Base-by-base conservation (phyloP, 2,888 invertebrate genomes). In the Polymixis lichenea region DNA sequence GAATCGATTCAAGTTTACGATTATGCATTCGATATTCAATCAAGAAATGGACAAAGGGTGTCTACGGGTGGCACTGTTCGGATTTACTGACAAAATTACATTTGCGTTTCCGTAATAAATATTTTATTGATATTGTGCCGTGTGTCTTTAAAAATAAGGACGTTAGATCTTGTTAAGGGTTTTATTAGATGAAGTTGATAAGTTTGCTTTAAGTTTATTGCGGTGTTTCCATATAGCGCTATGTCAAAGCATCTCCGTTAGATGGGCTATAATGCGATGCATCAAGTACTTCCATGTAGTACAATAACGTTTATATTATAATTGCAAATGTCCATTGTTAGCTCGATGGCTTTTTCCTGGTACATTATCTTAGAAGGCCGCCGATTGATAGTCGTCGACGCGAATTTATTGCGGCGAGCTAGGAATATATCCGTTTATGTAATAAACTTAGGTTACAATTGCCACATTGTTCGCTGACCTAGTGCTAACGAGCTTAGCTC, bases 1-100 rank as follows among this genome's bases (percentile, higher is more conserved):
- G 91, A 94, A 93, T 94, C 93, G 94, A 93, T 93, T 91, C 90
- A 88, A 90, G 84, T 95, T 95, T 95, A 95, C 93, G 95, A 95
- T 94, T 94, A 92, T 93, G 84, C 92, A 91, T 94, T 91, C 91
- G 91, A 93, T 93, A 94, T 95, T 95, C 94, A 94, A 95, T 95
- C 95, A 93, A 92, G 85, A 84, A 87, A 84, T 89, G 91, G 90
- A 95, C 95, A 95, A 95, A 94, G 90, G 91, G 81, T 88, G 86
- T 88, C 88, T 89, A 87, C 88, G 87, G 88, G 86, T 90, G 86
- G 88, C 86, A 84, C 86, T 90, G 88, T 89, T 88, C 87, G 88
- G 83, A 83, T 85, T 84, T 81, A 82, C 72, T 81, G 66, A 74
- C 82, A 84, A 83, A 80, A n/a, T 80, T 82, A 73, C 61, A 53